A percentile compares a stretch with the other conserved stretches of the same genome.
Conservation (phyloP, 23 tunicate species). For the Ciona savignyi region DNA sequence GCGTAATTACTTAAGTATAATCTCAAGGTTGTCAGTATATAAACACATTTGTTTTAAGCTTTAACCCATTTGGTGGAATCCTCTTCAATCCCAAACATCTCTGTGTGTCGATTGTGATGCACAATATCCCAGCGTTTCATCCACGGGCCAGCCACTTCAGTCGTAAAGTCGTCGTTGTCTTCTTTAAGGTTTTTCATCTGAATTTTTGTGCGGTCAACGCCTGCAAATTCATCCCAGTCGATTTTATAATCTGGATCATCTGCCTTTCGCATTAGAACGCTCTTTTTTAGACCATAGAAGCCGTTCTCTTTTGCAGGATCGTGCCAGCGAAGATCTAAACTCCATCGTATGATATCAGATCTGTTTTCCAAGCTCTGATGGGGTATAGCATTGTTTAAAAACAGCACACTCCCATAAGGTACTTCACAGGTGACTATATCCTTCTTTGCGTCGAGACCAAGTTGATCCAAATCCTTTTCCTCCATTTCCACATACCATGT, state of each 20-base stretch:
- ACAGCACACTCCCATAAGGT: constrained; percentile 82
- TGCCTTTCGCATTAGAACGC: constrained; percentile 53
- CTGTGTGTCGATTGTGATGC: too few species aligned
- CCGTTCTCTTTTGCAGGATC: constrained; percentile 62
- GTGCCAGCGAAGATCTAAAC: constrained; percentile 88
- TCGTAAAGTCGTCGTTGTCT: too few species aligned
- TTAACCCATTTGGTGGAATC: too few species aligned
- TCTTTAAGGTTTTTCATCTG: constrained; percentile 47
- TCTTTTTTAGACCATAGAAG: constrained; percentile 56
- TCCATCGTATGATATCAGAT: constrained; percentile 74
- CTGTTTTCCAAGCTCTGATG: constrained; percentile 66
- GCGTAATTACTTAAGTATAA: too few species aligned
- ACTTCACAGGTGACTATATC: constrained; percentile 64
- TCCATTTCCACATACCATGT: constrained; percentile 85
- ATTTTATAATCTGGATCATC: constrained; percentile 56
- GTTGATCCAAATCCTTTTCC: constrained; percentile 44
- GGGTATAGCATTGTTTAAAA: constrained; percentile 70
- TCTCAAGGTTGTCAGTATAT: too few species aligned
- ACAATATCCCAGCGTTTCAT: too few species aligned
- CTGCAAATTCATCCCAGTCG: constrained; percentile 66
- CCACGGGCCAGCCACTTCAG: too few species aligned
- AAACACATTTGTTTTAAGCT: too few species aligned
- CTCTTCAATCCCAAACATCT: too few species aligned
- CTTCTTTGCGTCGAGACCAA: constrained; percentile 60
- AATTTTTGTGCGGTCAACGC: constrained; percentile 37